These are phyloP conservation scores for Cryptoleucopteryx plumbea DNA, from an alignment of 2,113 vertebrate genomes.

Conservation along the genomic window DNA sequence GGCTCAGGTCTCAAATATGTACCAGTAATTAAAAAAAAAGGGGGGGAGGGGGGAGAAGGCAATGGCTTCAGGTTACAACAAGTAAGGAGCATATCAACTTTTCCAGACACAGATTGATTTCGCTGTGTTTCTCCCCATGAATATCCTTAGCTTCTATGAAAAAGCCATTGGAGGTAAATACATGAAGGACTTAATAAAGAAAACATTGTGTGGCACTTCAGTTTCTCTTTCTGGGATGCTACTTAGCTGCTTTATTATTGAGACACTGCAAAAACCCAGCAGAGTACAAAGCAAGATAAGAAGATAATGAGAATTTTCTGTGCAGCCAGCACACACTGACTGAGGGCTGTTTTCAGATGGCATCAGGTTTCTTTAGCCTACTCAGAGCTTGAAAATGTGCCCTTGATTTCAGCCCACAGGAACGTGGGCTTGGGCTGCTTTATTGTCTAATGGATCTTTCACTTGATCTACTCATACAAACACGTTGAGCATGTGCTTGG, in stretches of 20 bases:
- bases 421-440: conserved; percentile 63
- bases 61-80: conserved; percentile 33
- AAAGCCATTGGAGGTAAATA: neutral
- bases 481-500: conserved; percentile 57
- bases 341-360: conserved; percentile 15
- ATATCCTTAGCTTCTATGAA: neutral
- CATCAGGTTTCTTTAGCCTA: conserved; percentile 55
- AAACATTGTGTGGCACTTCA: neutral
- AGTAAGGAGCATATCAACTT: conserved; percentile 22
- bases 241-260: neutral
- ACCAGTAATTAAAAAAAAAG: neutral
- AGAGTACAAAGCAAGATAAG: neutral
- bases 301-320: neutral
- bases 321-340: neutral
- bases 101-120: conserved; percentile 29
- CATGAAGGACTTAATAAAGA: neutral
- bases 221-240: neutral
- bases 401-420: conserved; percentile 65
- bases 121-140: neutral
- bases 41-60: neutral
- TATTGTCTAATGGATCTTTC: conserved; percentile 67
- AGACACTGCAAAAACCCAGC: neutral
- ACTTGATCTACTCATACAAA: conserved; percentile 63
- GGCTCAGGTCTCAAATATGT: conserved; percentile 36
- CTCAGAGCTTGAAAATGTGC: conserved; percentile 56